Base-by-base conservation (phyloP, 2,888 invertebrate genomes). In the Rhimphoctona megacephalus region DNA sequence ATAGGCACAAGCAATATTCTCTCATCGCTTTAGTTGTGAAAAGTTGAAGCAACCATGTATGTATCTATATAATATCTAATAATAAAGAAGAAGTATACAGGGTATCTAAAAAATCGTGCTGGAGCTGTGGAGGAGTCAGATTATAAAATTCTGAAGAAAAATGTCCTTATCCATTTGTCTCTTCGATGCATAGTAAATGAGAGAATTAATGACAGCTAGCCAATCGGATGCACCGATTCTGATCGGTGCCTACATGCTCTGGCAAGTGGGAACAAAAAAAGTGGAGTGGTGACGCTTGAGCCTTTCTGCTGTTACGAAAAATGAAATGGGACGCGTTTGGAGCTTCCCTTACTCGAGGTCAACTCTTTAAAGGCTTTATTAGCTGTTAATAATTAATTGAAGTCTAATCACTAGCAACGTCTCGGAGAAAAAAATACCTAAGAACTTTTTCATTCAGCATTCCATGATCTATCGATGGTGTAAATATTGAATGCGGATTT, bases 11-110 rank as follows among this genome's bases (percentile, higher is more conserved):
- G 61, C 30, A 61, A 61, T 61, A 61, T 61, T 61, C 61, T 30
- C 61, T 30, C 61, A 30, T 61, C 61, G 61, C 17, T 61, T 30
- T 17, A 61, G 61, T 61, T 61, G 30, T 61, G 61, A 61, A 61
- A 61, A 61, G 61, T 61, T 30, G 11, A 14, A 30, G 6, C 61
- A 61, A 30, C 61, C 61, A 30, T 30, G 17, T 30, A 61, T 17
- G 61, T 17, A 6, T 17, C 61, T 61, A 61, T 61, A 61, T 5
- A 61, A 17, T 17, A 30, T 30, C 30, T 30, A 5, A 17, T 17
- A 30, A 30, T 61, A 30, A 30, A 30, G 14, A 57, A 57, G 11
- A 61, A 61, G 17, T 30, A 61, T 61, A 61, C 61, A 30, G 61
- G 61, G 61, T 30, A 61, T 30, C 6, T 17, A 17, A 17, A 30